A percentile compares a stretch with the other conserved stretches of the same genome.
These are phyloP conservation scores for Babyrousa celebensis DNA, from an alignment of 2,797 vertebrate species.

Conservation along the genomic window DNA sequence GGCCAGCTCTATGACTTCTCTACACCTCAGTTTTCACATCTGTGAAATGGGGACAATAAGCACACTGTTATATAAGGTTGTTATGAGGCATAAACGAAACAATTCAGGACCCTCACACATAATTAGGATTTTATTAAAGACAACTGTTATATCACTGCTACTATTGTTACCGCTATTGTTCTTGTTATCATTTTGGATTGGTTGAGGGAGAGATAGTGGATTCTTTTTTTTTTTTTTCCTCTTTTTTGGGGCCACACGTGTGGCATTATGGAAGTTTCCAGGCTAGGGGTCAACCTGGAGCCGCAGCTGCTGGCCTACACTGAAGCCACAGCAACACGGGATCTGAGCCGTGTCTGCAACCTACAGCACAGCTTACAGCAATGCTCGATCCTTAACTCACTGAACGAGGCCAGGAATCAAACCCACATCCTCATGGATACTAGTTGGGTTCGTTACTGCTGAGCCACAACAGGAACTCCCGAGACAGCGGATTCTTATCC, in stretches of 20 bases:
- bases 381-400: too few relatives aligned
- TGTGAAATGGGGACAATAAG: background rate
- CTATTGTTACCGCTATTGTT: background rate
- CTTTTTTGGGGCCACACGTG: too few relatives aligned
- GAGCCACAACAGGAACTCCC: too few relatives aligned
- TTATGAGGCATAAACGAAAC: background rate
- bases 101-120: background rate
- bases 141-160: background rate
- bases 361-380: too few relatives aligned
- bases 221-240: background rate
- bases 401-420: too few relatives aligned
- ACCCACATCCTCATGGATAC: too few relatives aligned
- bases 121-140: conserved; percentile 8
- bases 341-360: too few relatives aligned
- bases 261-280: too few relatives aligned
- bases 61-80: background rate
- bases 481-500: background rate
- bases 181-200: conserved; percentile 4
- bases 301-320: too few relatives aligned
- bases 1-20: background rate
- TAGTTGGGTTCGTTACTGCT: too few relatives aligned
- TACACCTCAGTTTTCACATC: background rate
- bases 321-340: too few relatives aligned
- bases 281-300: too few relatives aligned
- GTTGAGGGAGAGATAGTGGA: background rate